Conservation (phyloP, 2,113 vertebrate species). For the Carassius gibelio region DNA sequence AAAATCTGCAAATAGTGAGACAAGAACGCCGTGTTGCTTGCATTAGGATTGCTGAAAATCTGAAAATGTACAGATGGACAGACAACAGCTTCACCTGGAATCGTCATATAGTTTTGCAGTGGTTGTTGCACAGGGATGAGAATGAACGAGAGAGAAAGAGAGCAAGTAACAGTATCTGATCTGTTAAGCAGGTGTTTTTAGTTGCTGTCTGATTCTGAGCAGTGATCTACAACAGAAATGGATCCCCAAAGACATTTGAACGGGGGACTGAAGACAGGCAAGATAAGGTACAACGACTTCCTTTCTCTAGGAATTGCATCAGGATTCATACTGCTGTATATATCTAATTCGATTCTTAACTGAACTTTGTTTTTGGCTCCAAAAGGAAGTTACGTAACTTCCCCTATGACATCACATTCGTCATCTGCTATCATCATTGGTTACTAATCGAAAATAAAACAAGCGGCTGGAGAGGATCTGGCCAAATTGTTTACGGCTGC, state of each 20-base stretch:
- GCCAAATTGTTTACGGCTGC: slow-evolving; percentile 35
- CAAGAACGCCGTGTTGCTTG: not conserved
- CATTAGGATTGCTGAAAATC: not conserved
- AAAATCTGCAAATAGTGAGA: slow-evolving; percentile 18
- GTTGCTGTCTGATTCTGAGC: not conserved
- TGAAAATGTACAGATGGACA: not conserved
- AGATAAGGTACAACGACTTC: not conserved
- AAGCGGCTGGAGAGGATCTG: slow-evolving; percentile 41
- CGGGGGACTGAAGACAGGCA: not conserved
- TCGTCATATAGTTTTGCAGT: not conserved
- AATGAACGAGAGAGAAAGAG: slow-evolving; percentile 1
- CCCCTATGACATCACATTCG: slow-evolving; percentile 29
- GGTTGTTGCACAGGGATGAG: not conserved
- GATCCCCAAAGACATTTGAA: not conserved
- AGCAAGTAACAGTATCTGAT: slow-evolving; percentile 32
- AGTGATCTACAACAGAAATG: slow-evolving; percentile 21
- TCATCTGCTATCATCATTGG: slow-evolving; percentile 10
- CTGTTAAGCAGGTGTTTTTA: slow-evolving; percentile 12
- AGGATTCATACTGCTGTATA: not conserved
- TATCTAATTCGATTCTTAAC: not conserved
- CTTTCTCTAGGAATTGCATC: not conserved
- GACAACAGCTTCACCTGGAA: not conserved
- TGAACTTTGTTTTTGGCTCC: slow-evolving; percentile 8
- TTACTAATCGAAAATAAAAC: slow-evolving; percentile 9
- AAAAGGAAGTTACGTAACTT: not conserved